Base-by-base conservation (phyloP, 2,797 vertebrate species). In the Xerus rutilus region DNA sequence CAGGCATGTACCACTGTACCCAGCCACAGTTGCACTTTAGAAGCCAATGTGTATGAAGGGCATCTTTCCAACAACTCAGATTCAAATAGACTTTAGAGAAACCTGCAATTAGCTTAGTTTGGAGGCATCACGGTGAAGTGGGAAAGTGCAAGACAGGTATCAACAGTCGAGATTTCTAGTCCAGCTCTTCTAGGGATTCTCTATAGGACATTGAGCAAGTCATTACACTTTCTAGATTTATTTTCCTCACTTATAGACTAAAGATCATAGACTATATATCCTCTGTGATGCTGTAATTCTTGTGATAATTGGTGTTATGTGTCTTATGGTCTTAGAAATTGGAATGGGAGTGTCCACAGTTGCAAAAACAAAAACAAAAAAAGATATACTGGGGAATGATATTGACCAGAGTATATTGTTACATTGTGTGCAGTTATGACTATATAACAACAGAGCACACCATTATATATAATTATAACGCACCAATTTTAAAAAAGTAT, bases 51-150 rank as follows among this genome's bases (percentile, higher is more conserved):
- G 9, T 78, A 6, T 39, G 45, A 23, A 1, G 78, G 30, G 7
- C 9, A 39, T 35, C 9, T 15, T 94, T 67, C 43, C 88, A 89
- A 76, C 67, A 86, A 30, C 15, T 49, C 35, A 49, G 23, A 83
- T 86, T 85, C 90, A 82, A 91, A 76, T 10, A 39, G 32, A 35
- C 45, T 73, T 78, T 77, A 39, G n/a, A 79, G 82, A 95, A 96
- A 57, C 21, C n/a, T 76, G 15, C 15, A 43, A 3, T 87, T 70
- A 59, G 25, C 45, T 62, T 84, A 86, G 72, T 79, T 72, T 78
- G 65, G 13, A 79, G 94, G 52, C 3, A 28, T 45, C 52, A 15
- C 45, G 72, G 67, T 70, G 72, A 76, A 74, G 59, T 32, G n/a
- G 47, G 17, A 54, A 89, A 89, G 85, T 23, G 54, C 39, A 32